Conservation (phyloP, 2,888 invertebrate species). For the Xanthia togata region DNA sequence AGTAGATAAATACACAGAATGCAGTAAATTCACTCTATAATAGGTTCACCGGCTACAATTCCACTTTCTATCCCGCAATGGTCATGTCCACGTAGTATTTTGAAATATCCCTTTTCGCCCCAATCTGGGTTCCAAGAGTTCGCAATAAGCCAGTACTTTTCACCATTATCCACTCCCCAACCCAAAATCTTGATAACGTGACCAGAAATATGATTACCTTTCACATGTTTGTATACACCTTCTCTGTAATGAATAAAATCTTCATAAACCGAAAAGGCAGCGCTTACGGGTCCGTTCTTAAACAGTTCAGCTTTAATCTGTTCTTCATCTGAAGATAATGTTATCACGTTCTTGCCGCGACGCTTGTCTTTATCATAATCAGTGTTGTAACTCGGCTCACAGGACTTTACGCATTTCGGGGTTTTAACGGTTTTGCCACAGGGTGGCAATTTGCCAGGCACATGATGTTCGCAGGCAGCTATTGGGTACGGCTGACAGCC, state of each 20-base stretch:
- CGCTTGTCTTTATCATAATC: conserved; percentile 32
- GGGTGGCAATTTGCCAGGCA: conserved; percentile 23
- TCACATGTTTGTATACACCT: conserved; percentile 22
- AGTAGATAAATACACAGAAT: neutral
- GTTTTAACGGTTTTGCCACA: accelerated
- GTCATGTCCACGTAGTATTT: conserved; percentile 33
- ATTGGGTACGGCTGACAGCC: conserved; percentile 35
- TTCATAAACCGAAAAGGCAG: neutral
- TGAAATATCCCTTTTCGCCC: conserved; percentile 41
- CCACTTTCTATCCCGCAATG: conserved; percentile 22
- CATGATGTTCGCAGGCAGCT: conserved; percentile 21
- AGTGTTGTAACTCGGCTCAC: neutral
- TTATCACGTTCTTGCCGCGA: conserved; percentile 5
- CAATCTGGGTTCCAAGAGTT: conserved; percentile 44
- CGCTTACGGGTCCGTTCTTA: conserved; percentile 24
- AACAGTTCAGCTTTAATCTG: conserved; percentile 36
- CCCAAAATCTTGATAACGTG: conserved; percentile 34
- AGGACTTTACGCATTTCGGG: conserved; percentile 12
- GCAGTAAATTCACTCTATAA: conserved; percentile 15
- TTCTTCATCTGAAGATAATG: conserved; percentile 3
- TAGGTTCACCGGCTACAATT: conserved; percentile 26
- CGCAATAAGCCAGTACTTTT: conserved; percentile 43
- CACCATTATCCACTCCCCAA: conserved; percentile 36
- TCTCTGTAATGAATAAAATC: conserved; percentile 22
- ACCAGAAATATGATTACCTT: accelerated